Conservation (phyloP, 2,888 invertebrate species). For the Nephrotoma appendiculata region DNA sequence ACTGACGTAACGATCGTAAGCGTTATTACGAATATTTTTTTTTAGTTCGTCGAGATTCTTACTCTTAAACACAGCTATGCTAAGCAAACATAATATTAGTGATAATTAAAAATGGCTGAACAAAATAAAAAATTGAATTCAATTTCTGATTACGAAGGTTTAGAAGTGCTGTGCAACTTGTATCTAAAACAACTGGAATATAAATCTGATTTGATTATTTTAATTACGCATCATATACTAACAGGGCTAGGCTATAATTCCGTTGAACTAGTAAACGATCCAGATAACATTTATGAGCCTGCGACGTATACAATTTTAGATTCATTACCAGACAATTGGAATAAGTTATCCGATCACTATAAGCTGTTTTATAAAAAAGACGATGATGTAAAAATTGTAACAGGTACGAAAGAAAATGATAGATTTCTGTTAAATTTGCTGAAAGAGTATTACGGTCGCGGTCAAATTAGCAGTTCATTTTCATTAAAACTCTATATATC, state of each 20-base stretch:
- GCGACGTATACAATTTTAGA: not conserved
- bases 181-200: not conserved
- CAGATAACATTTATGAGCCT: not conserved
- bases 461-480: not conserved
- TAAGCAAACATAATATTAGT: not conserved
- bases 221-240: not conserved
- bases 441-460: not conserved
- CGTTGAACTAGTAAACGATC: not conserved
- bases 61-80: not conserved
- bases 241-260: not conserved
- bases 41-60: not conserved
- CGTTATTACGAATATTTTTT: not conserved
- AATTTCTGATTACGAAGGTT: not conserved
- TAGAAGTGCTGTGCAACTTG: not conserved
- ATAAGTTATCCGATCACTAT: not conserved
- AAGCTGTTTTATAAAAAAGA: not conserved
- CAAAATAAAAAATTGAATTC: not conserved
- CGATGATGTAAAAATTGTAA: not conserved
- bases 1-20: too few species aligned
- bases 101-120: not conserved
- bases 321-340: not conserved
- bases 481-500: not conserved
- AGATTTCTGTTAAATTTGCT: not conserved
- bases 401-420: not conserved
- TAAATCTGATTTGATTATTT: not conserved